phyloP scores from a whole-genome alignment of 1,140 invertebrate species.

The Gonioctena quinquepunctata region DNA sequence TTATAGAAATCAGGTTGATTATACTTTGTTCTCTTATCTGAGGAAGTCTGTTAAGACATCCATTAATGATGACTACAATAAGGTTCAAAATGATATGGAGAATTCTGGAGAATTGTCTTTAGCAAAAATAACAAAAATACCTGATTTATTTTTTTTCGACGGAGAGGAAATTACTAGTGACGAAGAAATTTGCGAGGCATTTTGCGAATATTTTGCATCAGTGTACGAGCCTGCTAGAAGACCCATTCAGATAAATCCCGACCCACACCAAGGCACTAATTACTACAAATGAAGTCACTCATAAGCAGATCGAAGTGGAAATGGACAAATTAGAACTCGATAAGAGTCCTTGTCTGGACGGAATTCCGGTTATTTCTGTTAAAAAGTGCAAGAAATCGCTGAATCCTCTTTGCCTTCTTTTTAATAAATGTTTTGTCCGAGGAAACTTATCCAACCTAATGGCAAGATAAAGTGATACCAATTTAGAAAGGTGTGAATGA shows the following conservation, averaged over 20 bases:
- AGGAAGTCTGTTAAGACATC: too few species aligned
- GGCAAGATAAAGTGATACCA: background rate
- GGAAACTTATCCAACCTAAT: background rate
- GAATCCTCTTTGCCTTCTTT: too few species aligned
- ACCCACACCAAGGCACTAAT: too few species aligned
- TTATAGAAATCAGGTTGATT: too few species aligned
- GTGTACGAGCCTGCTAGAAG: too few species aligned
- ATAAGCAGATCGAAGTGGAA: too few species aligned
- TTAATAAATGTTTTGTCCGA: background rate
- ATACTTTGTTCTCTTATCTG: too few species aligned
- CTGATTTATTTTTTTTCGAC: background rate
- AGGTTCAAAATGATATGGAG: background rate
- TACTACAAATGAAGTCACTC: too few species aligned
- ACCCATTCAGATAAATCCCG: too few species aligned
- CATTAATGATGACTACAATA: background rate
- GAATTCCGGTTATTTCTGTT: background rate
- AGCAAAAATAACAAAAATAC: background rate
- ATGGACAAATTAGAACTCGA: background rate
- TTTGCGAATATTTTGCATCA: too few species aligned
- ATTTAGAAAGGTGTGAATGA: background rate
- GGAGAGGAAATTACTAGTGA: too few species aligned
- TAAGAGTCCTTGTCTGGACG: background rate
- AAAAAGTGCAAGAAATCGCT: slow-evolving; percentile 1
- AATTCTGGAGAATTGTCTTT: background rate
- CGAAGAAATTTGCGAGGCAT: too few species aligned